These are phyloP conservation scores for Seriola dumerili DNA, from an alignment of 2,113 vertebrate genomes.

Conservation along the genomic window DNA sequence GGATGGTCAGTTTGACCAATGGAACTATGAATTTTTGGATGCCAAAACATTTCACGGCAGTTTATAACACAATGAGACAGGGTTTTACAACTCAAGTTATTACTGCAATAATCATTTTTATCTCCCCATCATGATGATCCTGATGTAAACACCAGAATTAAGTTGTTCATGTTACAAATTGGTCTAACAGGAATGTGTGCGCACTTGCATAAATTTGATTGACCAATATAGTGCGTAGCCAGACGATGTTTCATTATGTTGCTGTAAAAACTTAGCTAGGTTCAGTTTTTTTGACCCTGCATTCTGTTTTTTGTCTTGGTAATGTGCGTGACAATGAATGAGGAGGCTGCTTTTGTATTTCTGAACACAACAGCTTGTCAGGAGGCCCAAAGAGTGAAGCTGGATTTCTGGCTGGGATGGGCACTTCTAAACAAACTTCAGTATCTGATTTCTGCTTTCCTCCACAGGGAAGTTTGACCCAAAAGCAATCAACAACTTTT, in stretches of 20 bases:
- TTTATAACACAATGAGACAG: background rate
- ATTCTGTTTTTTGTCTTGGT: background rate
- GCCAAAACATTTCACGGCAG: background rate
- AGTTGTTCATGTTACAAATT: background rate
- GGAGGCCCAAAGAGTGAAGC: background rate
- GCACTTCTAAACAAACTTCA: constrained; percentile 13
- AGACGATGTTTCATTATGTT: background rate
- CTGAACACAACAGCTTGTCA: background rate
- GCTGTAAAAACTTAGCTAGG: background rate
- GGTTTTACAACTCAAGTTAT: constrained; percentile 1
- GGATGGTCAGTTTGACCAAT: background rate
- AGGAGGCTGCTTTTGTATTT: background rate
- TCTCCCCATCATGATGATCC: background rate
- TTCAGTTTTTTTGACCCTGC: background rate
- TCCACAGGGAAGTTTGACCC: constrained; percentile 95
- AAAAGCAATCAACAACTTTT: constrained; percentile 95
- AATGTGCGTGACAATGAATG: background rate
- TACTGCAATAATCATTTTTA: background rate
- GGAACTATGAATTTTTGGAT: background rate
- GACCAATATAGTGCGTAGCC: background rate
- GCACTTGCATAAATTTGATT: background rate
- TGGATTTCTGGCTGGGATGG: constrained; percentile 1
- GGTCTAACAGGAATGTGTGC: background rate
- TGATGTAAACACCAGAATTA: background rate
- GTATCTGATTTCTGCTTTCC: constrained; percentile 53